Conservation (phyloP, 2,888 invertebrate genomes). For the Helicoverpa assulta region DNA sequence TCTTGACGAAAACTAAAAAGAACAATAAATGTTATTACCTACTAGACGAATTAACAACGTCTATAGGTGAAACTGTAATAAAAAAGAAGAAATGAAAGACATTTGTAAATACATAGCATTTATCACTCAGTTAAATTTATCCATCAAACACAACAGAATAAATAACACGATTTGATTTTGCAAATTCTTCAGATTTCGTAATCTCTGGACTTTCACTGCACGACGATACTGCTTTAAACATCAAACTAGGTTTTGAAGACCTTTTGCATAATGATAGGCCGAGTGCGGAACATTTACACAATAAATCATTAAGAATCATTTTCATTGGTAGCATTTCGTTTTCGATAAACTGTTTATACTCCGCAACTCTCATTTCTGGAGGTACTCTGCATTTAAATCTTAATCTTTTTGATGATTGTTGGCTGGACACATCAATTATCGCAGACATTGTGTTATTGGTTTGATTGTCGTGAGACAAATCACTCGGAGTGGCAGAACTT, state of each 20-base stretch:
- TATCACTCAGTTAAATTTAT: conserved; percentile 56
- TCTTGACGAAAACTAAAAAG: conserved; percentile 57
- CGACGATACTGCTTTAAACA: conserved; percentile 23
- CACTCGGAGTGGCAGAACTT: conserved; percentile 20
- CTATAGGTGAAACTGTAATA: neutral
- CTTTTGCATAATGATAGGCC: conserved; percentile 56
- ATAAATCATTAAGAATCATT: conserved; percentile 75
- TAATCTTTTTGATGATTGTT: conserved; percentile 19
- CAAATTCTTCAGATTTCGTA: conserved; percentile 47
- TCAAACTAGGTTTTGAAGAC: conserved; percentile 11
- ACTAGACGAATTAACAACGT: neutral
- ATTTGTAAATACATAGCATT: conserved; percentile 21
- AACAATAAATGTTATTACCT: neutral
- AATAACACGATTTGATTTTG: conserved; percentile 81
- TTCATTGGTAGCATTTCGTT: conserved; percentile 80
- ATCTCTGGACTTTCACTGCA: conserved; percentile 23
- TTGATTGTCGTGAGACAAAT: conserved; percentile 24
- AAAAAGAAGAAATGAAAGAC: conserved; percentile 2
- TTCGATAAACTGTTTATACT: conserved; percentile 75
- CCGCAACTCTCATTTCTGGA: conserved; percentile 75
- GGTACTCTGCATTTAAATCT: conserved; percentile 55
- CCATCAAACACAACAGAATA: conserved; percentile 82
- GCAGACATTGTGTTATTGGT: conserved; percentile 18
- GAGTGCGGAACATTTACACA: conserved; percentile 74
- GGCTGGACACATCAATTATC: conserved; percentile 18